A percentile compares a stretch with the other conserved stretches of the same genome.
These are phyloP conservation scores for Sinodicranocentrus sp. DNA, from an alignment of 2,888 invertebrate species.

Conservation along the genomic window DNA sequence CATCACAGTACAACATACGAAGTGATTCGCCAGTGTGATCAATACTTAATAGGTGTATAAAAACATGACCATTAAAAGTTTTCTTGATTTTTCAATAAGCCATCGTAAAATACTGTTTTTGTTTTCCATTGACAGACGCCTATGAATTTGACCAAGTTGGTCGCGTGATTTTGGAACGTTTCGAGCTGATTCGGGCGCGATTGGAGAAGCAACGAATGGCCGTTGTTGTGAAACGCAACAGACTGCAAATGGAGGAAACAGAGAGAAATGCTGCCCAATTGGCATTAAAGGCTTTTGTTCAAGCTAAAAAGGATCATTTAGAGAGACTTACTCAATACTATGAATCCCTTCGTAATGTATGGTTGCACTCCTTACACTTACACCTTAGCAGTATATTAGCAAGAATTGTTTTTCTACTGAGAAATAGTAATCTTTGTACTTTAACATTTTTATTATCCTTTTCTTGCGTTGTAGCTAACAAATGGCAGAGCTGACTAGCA, in stretches of 20 bases:
- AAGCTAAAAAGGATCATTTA: conserved; percentile 39
- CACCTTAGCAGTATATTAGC: neutral
- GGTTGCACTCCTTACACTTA: neutral
- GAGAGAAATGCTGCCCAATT: conserved; percentile 27
- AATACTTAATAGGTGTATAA: conserved; percentile 24
- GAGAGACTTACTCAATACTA: conserved; percentile 42
- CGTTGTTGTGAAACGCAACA: conserved; percentile 30
- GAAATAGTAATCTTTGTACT: neutral
- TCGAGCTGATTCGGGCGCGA: conserved; percentile 15
- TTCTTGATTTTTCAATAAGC: neutral
- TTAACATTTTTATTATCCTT: neutral
- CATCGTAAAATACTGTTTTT: neutral
- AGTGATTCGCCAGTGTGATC: conserved; percentile 41
- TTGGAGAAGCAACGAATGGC: conserved; percentile 33
- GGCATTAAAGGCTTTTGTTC: conserved; percentile 31
- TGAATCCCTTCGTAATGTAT: conserved; percentile 34
- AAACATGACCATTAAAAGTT: neutral
- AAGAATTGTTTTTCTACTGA: neutral
- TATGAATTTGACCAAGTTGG: conserved; percentile 30
- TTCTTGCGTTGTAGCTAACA: conserved; percentile 1
- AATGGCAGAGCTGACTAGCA: neutral
- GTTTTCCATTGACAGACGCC: neutral
- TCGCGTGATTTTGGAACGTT: conserved; percentile 3
- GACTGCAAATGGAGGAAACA: conserved; percentile 40
- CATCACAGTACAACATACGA: conserved; percentile 43